Conservation (phyloP, 2,888 invertebrate genomes). For the Anaspis maculata region DNA sequence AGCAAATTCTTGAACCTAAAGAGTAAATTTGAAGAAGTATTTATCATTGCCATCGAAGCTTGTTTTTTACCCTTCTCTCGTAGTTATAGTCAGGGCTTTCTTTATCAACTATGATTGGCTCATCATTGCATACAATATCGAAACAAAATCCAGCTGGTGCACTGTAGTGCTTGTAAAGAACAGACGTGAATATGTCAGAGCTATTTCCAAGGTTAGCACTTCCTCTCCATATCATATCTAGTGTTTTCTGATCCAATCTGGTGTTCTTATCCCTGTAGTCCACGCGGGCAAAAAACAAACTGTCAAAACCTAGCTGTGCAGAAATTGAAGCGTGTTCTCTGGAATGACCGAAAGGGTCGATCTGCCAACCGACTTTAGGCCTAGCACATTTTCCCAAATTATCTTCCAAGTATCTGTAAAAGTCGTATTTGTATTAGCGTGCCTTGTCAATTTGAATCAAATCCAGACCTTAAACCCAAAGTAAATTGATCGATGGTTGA, state of each 20-base stretch:
- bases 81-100: constrained; percentile 48
- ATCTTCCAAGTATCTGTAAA: constrained; percentile 56
- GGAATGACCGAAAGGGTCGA: constrained; percentile 80
- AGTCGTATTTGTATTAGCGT: too few species aligned
- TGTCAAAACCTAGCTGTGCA: constrained; percentile 62
- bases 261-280: constrained; percentile 56
- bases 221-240: constrained; percentile 64
- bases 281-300: constrained; percentile 60
- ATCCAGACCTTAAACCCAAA: constrained; percentile 49
- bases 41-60: background rate
- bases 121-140: constrained; percentile 40
- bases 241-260: constrained; percentile 49
- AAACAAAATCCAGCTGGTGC: constrained; percentile 54
- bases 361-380: constrained; percentile 73
- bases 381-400: constrained; percentile 64
- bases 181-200: constrained; percentile 22
- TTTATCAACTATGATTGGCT: constrained; percentile 48
- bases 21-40: constrained; percentile 8
- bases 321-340: constrained; percentile 58
- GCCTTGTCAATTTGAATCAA: too few species aligned
- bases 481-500: constrained; percentile 63
- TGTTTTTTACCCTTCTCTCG: constrained; percentile 22
- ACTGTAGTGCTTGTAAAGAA: constrained; percentile 41
- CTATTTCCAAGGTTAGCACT: constrained; percentile 45
- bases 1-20: constrained; percentile 29